Base-by-base conservation (phyloP, 2,113 vertebrate genomes). In the Okapia johnstoni region DNA sequence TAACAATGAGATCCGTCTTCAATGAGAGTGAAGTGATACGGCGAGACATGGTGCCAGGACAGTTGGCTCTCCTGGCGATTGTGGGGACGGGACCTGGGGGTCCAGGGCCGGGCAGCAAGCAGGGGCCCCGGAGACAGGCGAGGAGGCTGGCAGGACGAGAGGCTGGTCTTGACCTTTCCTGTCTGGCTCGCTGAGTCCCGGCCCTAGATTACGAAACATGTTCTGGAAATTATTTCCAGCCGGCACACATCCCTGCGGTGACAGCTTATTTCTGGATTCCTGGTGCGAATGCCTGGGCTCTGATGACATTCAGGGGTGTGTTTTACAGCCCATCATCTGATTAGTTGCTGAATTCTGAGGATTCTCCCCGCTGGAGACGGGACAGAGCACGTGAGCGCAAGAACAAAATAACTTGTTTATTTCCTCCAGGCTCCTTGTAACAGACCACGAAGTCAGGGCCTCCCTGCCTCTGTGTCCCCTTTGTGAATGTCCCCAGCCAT, bases 241-340 rank as follows among this genome's bases (percentile, higher is more conserved):
- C 91, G 89, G 85, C 97, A 98, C 93, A 83, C 57, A 88, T 98
- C 97, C 88, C 60, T 97, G 54, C 48, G 98, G 96, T 97, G 77
- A 21, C 96, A 96, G 97, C 86, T 96, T 98, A 94, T 97, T 98
- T 97, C 97, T 98, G 97, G 94, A 93, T 88, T 85, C 94, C 58
- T 0, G 4, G 90, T 90, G 97, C 96, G 86, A 81, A 92, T 8
- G 85, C 97, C 98, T 85, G 92, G 54, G 57, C 98, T 57, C 89
- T 98, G 98, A 98, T 97, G 97, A 97, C 98, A 98, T n/a, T n/a
- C 96, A 98, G 98, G 98, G 98, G 98, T 98, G 98, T 99, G 98
- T 94, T 98, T 98, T 96, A 57, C 79, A 83, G 96, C 83, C 60
- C 87, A 55, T 55, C 98, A 94, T 98, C 98, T 99, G 98, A 99